Evolutionary conservation across 2,888 invertebrate species (phyloP), one percentile per base, ranked within the genome.

Genomic region (Alcis repandata): DNA sequence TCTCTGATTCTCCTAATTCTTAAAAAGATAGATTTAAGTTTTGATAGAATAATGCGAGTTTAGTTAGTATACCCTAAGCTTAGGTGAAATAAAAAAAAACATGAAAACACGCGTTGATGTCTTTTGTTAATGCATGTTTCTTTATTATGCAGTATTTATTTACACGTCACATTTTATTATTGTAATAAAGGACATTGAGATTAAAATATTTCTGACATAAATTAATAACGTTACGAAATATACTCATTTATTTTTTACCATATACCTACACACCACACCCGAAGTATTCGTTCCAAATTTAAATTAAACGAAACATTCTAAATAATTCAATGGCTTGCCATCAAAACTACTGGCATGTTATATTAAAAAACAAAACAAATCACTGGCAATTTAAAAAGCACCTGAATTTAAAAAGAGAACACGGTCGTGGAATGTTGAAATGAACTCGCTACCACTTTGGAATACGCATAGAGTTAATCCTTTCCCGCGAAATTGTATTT

Each of bases 401-500:
- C 84, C 85, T 79, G 81, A 86, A 85, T 89, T 88, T 81, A 87
- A 90, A 90, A 91, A 89, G 82, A 83, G 86, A 89, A 87, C 85
- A 82, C 74, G 76, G 75, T 70, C 69, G 65, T 76, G 90, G 92
- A 92, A 92, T 92, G 89, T 91, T 85, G 90, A 87, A 89, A 87
- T 75, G 80, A 84, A 85, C 76, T 78, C 46, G 90, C 91, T 91
- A 90, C 92, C 90, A 89, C 86, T 85, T 83, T 85, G 76, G 79
- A 86, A 89, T 90, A 91, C 88, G 85, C 87, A 81, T 61, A 49
- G 74, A 74, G 58, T 45, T n/a, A 45, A 53, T 68, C 59, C 66
- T 71, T 75, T 72, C 67, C 69, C 73, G 71, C 73, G 67, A 88
- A 78, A 81, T 76, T 82, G 72, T 80, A 74, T 87, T 78, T 77